These are phyloP conservation scores for Reticulitermes speratus DNA, from an alignment of 1,140 invertebrate genomes.

Conservation along the genomic window DNA sequence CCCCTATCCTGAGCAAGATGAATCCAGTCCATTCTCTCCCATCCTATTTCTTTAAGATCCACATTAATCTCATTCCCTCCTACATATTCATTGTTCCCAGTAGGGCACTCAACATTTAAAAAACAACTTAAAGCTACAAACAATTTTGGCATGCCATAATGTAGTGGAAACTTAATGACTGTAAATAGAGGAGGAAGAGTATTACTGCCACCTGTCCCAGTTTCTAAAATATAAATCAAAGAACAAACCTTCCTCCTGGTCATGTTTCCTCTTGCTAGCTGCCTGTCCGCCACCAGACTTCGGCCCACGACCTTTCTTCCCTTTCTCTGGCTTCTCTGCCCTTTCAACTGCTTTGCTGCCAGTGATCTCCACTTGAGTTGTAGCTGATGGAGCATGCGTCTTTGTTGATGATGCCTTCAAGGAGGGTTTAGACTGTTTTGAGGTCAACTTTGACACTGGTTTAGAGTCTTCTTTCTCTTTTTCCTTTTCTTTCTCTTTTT, in stretches of 20 bases:
- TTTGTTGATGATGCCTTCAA: slow-evolving; percentile 28
- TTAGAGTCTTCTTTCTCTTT: slow-evolving; percentile 28
- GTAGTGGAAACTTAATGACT: neutral
- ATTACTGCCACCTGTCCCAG: slow-evolving; percentile 3
- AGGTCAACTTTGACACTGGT: neutral
- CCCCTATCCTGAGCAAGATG: no score
- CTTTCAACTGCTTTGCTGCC: neutral
- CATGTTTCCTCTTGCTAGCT: slow-evolving; percentile 29
- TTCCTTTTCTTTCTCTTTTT: slow-evolving; percentile 24
- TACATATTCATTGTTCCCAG: neutral
- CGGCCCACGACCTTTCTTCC: slow-evolving; percentile 2
- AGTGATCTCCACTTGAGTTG: neutral
- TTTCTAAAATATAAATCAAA: slow-evolving; percentile 1
- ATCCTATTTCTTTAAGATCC: no score
- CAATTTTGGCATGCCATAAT: neutral
- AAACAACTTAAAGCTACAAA: neutral
- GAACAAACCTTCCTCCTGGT: slow-evolving; percentile 30
- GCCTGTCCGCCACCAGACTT: neutral
- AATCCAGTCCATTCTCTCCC: no score
- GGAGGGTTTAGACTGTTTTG: slow-evolving; percentile 22
- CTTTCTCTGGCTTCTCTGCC: slow-evolving; percentile 29
- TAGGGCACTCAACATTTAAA: slow-evolving; percentile 1
- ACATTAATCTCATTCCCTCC: no score
- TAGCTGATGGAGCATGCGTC: neutral
- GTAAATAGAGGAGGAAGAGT: neutral